Base-by-base conservation (phyloP, 1,140 invertebrate species). In the Ganaspis sp. region DNA sequence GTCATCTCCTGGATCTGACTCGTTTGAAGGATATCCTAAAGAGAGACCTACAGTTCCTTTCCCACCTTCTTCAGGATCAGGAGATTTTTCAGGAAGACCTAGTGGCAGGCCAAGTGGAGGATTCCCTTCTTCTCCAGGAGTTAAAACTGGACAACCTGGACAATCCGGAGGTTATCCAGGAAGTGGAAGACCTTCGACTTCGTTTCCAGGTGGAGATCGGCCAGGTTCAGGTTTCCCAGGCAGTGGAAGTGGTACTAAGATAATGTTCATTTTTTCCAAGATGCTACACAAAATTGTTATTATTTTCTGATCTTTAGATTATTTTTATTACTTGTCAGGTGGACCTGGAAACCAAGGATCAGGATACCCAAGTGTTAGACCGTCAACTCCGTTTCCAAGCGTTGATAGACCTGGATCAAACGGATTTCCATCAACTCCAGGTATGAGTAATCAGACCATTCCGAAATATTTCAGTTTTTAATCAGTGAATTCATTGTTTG, bases 11-110 rank as follows among this genome's bases (percentile, higher is more conserved):
- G 11, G 53, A 29, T 69, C 80, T 42, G 37, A 23, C 29, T 78
- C 80, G 2, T 75, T 74, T 6, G 85, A 87, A 85, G 85, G 85
- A 0, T 90, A 88, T 45, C 84, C 86, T 1, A 78, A 72, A 64
- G 72, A 74, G 9, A 73, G 74, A 54, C 80, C 80, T 15, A 49
- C 69, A 4, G 21, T 78, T 42, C 76, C 80, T 9, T 78, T 80
- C 40, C 69, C 54, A 72, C 79, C 84, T 40, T 85, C 83, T 73
- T 77, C 83, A 53, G 74, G 49, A 23, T 6, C 64, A 11, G 58
- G 74, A 26, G 53, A 34, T 53, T 58, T 23, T 37, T 70, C 81
- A 15, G 69, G 74, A 45, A 73, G 69, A 34, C 69, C 69, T 0
- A 34, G 69, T 21, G 37, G 23, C 11, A 34, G 26, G 15, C 45